These are phyloP conservation scores for Drosophila longiperda DNA, from an alignment of 2,888 invertebrate species.

Conservation along the genomic window DNA sequence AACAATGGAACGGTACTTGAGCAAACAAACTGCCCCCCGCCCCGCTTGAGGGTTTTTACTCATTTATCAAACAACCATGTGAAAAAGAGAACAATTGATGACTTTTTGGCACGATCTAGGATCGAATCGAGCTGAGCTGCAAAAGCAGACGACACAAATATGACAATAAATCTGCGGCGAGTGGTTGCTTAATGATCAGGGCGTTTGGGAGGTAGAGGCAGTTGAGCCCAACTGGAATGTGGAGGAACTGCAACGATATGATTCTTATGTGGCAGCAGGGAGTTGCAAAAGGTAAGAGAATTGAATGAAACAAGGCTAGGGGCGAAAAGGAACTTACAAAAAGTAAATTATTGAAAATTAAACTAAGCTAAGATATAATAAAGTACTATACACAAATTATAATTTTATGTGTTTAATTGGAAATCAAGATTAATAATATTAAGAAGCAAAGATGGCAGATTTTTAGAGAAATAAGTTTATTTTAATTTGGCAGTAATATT, in stretches of 20 bases:
- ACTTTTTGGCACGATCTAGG: slow-evolving; percentile 69
- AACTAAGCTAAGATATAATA: background rate
- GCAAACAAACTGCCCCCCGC: slow-evolving; percentile 75
- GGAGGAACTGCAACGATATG: background rate
- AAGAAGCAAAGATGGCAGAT: accelerated
- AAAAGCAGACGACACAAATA: background rate
- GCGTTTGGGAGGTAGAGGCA: background rate
- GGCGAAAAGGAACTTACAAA: background rate
- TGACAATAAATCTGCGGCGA: slow-evolving; percentile 2
- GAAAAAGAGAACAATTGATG: slow-evolving; percentile 37
- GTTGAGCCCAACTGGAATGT: background rate
- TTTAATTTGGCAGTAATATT: background rate
- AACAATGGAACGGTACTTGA: slow-evolving; percentile 63
- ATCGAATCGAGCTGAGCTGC: background rate
- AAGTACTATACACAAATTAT: too few species aligned
- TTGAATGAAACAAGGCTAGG: background rate
- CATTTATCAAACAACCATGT: slow-evolving; percentile 63
- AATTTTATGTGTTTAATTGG: background rate
- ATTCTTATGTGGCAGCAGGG: background rate
- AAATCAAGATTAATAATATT: background rate
- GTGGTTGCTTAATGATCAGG: slow-evolving; percentile 39
- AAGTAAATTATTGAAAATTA: background rate
- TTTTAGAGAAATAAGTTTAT: background rate
- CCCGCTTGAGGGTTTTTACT: slow-evolving; percentile 23
- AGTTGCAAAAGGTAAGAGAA: background rate